These are phyloP conservation scores for Oscarella lobularis DNA, from an alignment of 37 sponge, comb jelly and placozoan genomes.

Conservation along the genomic window DNA sequence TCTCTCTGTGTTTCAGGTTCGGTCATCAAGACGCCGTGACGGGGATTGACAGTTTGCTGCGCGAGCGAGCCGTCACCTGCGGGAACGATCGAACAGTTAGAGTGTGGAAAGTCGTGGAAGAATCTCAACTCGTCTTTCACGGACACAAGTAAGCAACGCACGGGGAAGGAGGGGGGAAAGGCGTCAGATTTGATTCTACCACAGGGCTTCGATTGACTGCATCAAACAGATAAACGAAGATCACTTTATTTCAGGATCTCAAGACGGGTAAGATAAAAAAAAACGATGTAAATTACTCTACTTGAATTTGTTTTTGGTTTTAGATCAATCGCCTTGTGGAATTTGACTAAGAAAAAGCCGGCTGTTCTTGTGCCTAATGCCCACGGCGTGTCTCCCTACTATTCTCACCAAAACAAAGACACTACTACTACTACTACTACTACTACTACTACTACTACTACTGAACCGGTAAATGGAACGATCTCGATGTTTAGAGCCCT, in stretches of 20 bases:
- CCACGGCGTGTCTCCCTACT: conserved; percentile 10
- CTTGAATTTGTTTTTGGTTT: neutral
- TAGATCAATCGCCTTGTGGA: conserved; percentile 66
- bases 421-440: too few relatives aligned
- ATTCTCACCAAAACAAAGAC: too few relatives aligned
- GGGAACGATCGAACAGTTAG: conserved; percentile 73
- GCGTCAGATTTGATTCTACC: too few relatives aligned
- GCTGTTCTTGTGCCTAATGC: conserved; percentile 16
- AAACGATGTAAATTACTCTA: neutral
- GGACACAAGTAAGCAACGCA: conserved; percentile 49
- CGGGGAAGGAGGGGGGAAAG: too few relatives aligned
- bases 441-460: too few relatives aligned
- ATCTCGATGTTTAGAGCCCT: neutral
- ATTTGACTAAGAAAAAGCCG: conserved; percentile 84
- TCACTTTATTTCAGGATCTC: conserved; percentile 78
- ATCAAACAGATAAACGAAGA: conserved; percentile 74
- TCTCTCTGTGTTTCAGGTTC: conserved; percentile 30
- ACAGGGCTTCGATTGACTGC: conserved; percentile 73
- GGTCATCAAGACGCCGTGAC: conserved; percentile 86
- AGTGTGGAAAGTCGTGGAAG: conserved; percentile 88
- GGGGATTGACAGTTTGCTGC: conserved; percentile 72
- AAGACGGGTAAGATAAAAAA: conserved; percentile 60
- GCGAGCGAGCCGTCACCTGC: conserved; percentile 79
- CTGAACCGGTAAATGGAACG: neutral
- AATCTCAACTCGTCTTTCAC: conserved; percentile 86